Evolutionary conservation across 2,797 vertebrate genomes (phyloP).

Genomic region (Pipistrellus pipistrellus): DNA sequence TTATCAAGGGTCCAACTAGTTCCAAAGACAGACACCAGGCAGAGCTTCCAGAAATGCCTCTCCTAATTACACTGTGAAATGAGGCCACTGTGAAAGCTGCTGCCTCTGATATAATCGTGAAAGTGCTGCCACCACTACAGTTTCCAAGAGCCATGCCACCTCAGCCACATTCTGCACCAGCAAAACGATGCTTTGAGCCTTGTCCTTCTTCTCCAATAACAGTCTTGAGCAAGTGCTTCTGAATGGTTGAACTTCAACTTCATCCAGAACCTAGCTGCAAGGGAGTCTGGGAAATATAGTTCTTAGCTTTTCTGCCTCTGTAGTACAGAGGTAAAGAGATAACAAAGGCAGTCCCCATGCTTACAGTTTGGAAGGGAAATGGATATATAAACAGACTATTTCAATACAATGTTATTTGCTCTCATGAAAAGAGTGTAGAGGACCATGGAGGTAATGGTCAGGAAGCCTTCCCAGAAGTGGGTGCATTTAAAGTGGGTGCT

Average conservation of each 20-base stretch:
- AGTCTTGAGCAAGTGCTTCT: background rate
- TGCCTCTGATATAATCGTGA: background rate
- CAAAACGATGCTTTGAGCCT: background rate
- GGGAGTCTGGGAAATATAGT: constrained; percentile 55
- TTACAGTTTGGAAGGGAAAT: background rate
- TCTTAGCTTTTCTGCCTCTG: background rate
- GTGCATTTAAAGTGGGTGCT: background rate
- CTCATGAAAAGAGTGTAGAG: background rate
- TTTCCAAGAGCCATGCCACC: constrained; percentile 12
- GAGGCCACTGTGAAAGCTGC: background rate
- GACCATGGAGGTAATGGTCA: background rate
- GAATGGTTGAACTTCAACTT: background rate
- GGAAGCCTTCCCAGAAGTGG: background rate
- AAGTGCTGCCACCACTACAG: background rate
- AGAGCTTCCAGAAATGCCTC: background rate
- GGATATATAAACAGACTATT: background rate
- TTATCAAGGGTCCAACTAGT: background rate
- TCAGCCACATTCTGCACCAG: background rate
- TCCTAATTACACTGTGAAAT: background rate
- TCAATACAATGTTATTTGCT: background rate
- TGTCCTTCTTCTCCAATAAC: background rate
- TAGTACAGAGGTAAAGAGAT: background rate
- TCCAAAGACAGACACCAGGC: background rate
- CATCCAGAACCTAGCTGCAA: constrained; percentile 21
- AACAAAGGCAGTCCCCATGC: background rate